These are phyloP conservation scores for Aphyosemion australe DNA, from an alignment of 2,113 vertebrate genomes.

Conservation along the genomic window DNA sequence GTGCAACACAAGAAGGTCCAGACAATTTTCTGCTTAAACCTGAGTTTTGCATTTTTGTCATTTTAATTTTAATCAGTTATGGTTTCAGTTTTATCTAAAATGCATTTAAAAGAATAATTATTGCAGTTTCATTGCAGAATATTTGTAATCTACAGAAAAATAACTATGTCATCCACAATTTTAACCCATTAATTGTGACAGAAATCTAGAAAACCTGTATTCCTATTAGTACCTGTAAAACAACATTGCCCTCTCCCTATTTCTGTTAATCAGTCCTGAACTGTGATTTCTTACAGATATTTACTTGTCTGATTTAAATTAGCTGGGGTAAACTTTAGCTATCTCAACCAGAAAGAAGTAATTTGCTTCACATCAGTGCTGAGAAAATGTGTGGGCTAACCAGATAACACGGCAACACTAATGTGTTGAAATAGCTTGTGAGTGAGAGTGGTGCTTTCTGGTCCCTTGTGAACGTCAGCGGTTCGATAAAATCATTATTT, in stretches of 20 bases:
- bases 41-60: not conserved
- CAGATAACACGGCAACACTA: constrained; percentile 29
- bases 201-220: too few relatives aligned
- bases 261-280: constrained; percentile 30
- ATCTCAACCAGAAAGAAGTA: constrained; percentile 21
- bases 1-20: too few relatives aligned
- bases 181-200: too few relatives aligned
- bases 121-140: not conserved
- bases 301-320: constrained; percentile 20
- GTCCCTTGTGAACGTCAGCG: constrained; percentile 25
- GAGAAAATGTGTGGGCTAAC: constrained; percentile 26
- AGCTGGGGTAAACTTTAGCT: constrained; percentile 26
- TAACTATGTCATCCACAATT: too few relatives aligned
- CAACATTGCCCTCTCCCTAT: not conserved
- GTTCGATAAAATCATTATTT: constrained; percentile 22
- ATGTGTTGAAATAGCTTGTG: constrained; percentile 17
- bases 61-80: not conserved
- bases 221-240: too few relatives aligned
- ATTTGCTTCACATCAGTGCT: constrained; percentile 31
- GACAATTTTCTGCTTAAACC: too few relatives aligned
- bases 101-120: not conserved
- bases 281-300: constrained; percentile 22
- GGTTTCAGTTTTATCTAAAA: not conserved
- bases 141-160: too few relatives aligned
- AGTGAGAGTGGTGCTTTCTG: constrained; percentile 8